A percentile compares a stretch with the other conserved stretches of the same genome.
These are phyloP conservation scores for Neostethus bicornis DNA, from an alignment of 2,797 vertebrate species.

Conservation along the genomic window DNA sequence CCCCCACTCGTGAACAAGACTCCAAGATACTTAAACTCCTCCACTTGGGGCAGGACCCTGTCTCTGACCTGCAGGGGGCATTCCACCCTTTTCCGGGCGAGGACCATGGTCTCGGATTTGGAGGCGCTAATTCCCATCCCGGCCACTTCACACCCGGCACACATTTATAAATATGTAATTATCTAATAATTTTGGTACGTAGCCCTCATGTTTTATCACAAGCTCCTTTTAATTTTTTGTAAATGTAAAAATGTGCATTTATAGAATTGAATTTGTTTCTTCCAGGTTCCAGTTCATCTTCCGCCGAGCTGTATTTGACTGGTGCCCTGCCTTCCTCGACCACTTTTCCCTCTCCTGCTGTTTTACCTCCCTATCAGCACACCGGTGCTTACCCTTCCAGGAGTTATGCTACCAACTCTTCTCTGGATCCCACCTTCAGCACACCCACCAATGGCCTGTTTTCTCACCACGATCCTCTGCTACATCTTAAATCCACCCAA, in stretches of 20 bases:
- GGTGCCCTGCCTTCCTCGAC: slow-evolving; percentile 93
- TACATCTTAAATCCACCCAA: slow-evolving; percentile 93
- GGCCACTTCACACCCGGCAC: no score
- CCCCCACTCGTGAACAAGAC: no score
- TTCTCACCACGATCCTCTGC: slow-evolving; percentile 88
- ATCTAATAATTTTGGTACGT: neutral
- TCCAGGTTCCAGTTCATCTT: slow-evolving; percentile 91
- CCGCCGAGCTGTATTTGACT: slow-evolving; percentile 93
- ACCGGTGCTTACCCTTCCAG: slow-evolving; percentile 89
- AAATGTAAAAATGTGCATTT: neutral
- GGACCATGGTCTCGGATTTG: no score
- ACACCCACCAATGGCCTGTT: slow-evolving; percentile 92
- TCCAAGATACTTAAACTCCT: no score
- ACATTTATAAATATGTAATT: neutral
- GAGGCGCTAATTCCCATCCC: no score
- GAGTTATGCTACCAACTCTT: slow-evolving; percentile 88
- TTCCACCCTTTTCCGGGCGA: no score
- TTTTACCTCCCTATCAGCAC: slow-evolving; percentile 93
- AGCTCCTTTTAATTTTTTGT: neutral
- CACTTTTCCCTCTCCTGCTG: slow-evolving; percentile 90
- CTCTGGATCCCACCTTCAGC: slow-evolving; percentile 91
- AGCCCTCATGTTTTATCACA: neutral
- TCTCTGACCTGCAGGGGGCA: no score
- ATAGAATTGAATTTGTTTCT: slow-evolving; percentile 7
- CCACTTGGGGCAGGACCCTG: no score